Evolutionary conservation across 2,797 vertebrate genomes (phyloP), one percentile per base, ranked within the genome.

Genomic region (Semotilus atromaculatus): DNA sequence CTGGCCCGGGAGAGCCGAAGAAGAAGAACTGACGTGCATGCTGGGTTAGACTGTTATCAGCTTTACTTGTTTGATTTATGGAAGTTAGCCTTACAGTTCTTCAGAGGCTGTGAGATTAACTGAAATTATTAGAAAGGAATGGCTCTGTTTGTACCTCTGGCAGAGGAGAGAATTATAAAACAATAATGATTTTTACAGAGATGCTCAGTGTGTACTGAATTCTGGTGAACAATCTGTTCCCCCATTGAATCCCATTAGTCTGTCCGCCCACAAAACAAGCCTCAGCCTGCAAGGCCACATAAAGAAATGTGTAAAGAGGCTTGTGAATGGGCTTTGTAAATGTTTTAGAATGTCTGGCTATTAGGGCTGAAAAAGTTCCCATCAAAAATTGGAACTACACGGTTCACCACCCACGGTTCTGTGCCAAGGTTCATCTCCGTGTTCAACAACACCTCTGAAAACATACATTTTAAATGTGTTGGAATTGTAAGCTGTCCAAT

Each of bases 11-110:
- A 81, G 55, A 53, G 36, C 23, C 1, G 19, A 16, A 19, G 62
- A 60, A 14, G 76, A 77, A 7, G 45, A 70, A 80, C 75, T 72
- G 83, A 58, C 26, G 1, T 48, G 58, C 71, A 81, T 9, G 8
- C 67, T 72, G 76, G 76, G 43, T 55, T 75, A 71, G 73, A 55
- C 53, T 40, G 81, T 87, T 85, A 86, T 68, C 60, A 73, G 31
- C 53, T 75, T 79, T 74, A 38, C 48, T n/a, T 23, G 48, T 67
- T 38, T 58, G 75, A 79, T 60, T 85, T 70, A 84, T 85, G 80
- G n/a, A 84, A 82, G 66, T 51, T 36, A 58, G 18, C 67, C 67
- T 21, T 83, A 75, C n/a, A 72, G 66, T 18, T 9, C 36, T 77
- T 83, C 26, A 34, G 11, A 48, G 40, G 62, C 78, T 76, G 26